Evolutionary conservation across 2,797 vertebrate genomes (phyloP), one percentile per base, ranked within the genome.

Genomic region (Phaenicophaeus curvirostris): DNA sequence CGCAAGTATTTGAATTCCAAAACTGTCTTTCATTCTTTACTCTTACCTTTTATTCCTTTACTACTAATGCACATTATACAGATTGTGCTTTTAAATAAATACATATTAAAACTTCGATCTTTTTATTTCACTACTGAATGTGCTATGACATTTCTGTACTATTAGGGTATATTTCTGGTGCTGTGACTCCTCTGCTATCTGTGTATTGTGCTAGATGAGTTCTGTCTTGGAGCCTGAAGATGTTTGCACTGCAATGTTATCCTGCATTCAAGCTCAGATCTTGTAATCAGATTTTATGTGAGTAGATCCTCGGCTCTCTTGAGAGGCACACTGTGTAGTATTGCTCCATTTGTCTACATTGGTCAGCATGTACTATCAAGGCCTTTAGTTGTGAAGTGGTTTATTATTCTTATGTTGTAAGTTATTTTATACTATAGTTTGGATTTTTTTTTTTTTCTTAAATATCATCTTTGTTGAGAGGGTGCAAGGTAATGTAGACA

Each of bases 231-330:
- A 71, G 23, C 19, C 11, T 85, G 28, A 39, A 87, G 53, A 31
- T 80, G 11, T 15, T 39, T 51, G 4, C 9, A 35, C 31, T 31
- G 18, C 6, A 37, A 3, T 35, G 1, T n/a, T 93, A 57, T 58
- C 35, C 27, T 76, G 2, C 12, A 7, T 42, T 79, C 8, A 19
- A 33, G 39, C 27, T 69, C 37, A 14, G 33, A 33, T 76, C 14
- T 31, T 39, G 4, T 59, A 42, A 65, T 33, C 0, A 0, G 55
- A 10, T 28, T 72, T 51, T 41, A 24, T 6, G 10, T 5, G 9
- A 23, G 13, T 9, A 44, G 39, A 37, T 31, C 17, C 15, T 63
- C 48, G 31, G 16, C 10, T 7, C 24, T 69, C 27, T 37, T 4
- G 6, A 55, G 48, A 69, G 27, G 10, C 1, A 1, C 8, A 1